Conservation (phyloP, 2,113 vertebrate genomes). For the Caloenas nicobarica region DNA sequence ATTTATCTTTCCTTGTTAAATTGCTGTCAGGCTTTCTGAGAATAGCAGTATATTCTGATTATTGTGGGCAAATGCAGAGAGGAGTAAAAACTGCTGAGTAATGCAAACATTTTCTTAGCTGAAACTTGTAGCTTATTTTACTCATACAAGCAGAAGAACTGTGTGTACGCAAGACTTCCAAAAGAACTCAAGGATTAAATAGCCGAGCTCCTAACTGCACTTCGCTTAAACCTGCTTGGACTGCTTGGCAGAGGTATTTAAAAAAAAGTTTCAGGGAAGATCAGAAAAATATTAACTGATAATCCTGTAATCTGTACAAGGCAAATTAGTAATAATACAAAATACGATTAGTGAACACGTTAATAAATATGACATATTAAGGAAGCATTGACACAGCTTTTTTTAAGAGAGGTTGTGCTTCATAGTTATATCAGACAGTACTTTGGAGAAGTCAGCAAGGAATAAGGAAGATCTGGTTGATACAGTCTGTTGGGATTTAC, state of each 20-base stretch:
- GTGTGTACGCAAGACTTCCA: not conserved
- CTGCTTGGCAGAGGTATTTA: not conserved
- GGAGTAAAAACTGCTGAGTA: constrained; percentile 2
- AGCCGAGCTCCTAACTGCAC: not conserved
- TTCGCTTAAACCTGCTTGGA: not conserved
- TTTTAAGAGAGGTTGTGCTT: not conserved
- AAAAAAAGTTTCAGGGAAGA: not conserved
- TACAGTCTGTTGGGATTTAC: not conserved
- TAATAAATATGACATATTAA: not conserved
- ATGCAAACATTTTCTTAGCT: constrained; percentile 34
- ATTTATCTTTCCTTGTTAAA: constrained; percentile 17
- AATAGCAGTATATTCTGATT: constrained; percentile 24
- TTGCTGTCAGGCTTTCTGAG: constrained; percentile 31
- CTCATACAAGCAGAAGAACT: not conserved
- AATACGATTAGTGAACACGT: not conserved
- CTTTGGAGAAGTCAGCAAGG: not conserved
- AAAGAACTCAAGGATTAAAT: not conserved
- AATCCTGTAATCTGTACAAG: not conserved
- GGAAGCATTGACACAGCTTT: not conserved
- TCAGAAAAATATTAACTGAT: not conserved
- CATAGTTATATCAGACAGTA: not conserved
- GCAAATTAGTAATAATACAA: not conserved
- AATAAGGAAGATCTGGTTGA: not conserved
- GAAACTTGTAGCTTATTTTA: constrained; percentile 9
- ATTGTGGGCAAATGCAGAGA: not conserved